These are phyloP conservation scores for Manis crassicaudata DNA, from an alignment of 2,797 vertebrate species.

Conservation along the genomic window DNA sequence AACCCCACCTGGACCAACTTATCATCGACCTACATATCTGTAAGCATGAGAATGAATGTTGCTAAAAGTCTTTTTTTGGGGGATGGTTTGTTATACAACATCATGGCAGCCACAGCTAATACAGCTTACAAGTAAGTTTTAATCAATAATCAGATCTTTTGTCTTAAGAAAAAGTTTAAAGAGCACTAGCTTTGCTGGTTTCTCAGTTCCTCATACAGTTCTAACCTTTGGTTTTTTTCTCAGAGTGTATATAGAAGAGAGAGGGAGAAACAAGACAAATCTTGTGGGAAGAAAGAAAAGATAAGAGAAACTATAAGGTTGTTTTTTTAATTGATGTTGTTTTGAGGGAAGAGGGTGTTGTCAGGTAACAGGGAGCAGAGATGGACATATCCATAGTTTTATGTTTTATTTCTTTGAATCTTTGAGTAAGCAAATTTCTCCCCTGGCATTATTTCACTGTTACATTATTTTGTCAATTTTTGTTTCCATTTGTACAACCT, in stretches of 20 bases:
- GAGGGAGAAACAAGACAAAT: not conserved
- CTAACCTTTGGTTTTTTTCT: not conserved
- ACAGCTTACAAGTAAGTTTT: not conserved
- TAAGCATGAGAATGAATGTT: not conserved
- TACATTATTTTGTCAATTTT: conserved; percentile 20
- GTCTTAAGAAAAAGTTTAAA: not conserved
- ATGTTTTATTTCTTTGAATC: conserved; percentile 61
- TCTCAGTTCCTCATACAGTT: not conserved
- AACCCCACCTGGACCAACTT: not conserved
- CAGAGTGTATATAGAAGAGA: not conserved
- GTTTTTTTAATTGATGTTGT: not conserved
- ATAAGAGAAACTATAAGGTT: not conserved
- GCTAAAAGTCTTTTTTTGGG: not conserved
- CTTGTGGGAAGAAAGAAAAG: not conserved
- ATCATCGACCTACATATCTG: not conserved
- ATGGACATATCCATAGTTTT: not conserved
- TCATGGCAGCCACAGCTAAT: not conserved
- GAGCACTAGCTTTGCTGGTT: conserved; percentile 29
- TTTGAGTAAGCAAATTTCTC: conserved; percentile 63
- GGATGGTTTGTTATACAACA: not conserved
- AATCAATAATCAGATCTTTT: not conserved
- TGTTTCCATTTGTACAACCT: conserved; percentile 31
- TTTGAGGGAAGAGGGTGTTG: not conserved
- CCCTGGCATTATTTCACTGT: conserved; percentile 6
- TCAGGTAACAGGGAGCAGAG: not conserved